These are phyloP conservation scores for Myotis vivesi DNA, from an alignment of 2,797 vertebrate genomes.

Conservation along the genomic window DNA sequence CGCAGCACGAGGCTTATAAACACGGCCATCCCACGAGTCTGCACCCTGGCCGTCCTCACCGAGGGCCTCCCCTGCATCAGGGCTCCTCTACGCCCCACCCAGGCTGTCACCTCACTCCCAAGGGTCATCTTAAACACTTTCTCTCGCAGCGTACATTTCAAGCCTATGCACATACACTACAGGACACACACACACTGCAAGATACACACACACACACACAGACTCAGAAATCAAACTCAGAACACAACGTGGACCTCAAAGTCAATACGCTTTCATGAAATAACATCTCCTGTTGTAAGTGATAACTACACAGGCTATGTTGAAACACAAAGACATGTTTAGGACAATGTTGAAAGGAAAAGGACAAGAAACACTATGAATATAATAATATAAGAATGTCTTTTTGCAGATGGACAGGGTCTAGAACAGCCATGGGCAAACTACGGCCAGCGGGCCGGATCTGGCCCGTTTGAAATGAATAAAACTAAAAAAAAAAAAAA, in stretches of 20 bases:
- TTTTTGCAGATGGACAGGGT: background rate
- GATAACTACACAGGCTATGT: background rate
- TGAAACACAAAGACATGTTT: background rate
- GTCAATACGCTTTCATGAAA: background rate
- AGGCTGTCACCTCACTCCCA: background rate
- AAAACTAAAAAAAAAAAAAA: too few relatives aligned
- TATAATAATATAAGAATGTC: background rate
- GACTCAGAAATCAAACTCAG: background rate
- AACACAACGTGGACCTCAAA: background rate
- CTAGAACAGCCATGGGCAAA: too few relatives aligned
- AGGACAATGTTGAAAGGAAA: background rate
- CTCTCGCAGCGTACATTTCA: background rate
- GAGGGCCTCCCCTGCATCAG: background rate
- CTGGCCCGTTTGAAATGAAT: too few relatives aligned
- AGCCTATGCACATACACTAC: background rate
- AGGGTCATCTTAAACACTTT: background rate
- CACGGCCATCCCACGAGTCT: rapidly evolving
- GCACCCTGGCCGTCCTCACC: background rate
- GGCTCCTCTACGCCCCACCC: background rate
- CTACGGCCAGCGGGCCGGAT: too few relatives aligned
- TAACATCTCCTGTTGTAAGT: background rate
- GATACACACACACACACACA: background rate
- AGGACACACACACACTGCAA: background rate
- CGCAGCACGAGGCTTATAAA: background rate
- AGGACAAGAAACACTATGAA: background rate